Percentiles rank a stretch among this genome's conserved stretches.
Evolutionary conservation across 2,797 vertebrate species (phyloP).

Genomic region (Trematomus bernacchii): DNA sequence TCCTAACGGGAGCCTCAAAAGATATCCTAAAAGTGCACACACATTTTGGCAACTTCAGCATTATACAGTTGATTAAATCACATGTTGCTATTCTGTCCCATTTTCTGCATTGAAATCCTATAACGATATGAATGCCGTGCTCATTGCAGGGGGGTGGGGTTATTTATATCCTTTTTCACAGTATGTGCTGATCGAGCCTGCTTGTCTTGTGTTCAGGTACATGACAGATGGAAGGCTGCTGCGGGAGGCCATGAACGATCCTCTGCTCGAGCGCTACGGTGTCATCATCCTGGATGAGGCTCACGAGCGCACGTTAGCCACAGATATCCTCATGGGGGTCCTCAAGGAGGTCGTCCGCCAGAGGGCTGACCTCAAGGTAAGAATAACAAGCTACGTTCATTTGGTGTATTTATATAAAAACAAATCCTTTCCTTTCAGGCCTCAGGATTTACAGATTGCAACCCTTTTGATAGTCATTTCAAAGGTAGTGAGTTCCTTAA

Average conservation of each 20-base stretch:
- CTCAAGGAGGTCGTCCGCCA: slow-evolving; percentile 96
- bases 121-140: background rate
- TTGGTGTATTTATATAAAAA: background rate
- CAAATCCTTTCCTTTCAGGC: background rate
- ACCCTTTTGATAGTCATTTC: background rate
- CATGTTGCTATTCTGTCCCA: too few relatives aligned
- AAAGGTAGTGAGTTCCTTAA: background rate
- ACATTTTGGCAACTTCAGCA: too few relatives aligned
- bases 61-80: too few relatives aligned
- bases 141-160: background rate
- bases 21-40: too few relatives aligned
- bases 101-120: too few relatives aligned
- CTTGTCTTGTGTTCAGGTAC: slow-evolving; percentile 82
- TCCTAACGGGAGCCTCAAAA: background rate
- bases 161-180: slow-evolving; percentile 3
- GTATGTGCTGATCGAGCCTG: background rate
- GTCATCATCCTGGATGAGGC: slow-evolving; percentile 98
- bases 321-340: slow-evolving; percentile 97
- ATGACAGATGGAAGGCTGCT: slow-evolving; percentile 99
- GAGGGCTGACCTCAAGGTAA: slow-evolving; percentile 94
- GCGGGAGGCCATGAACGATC: slow-evolving; percentile 98
- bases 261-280: slow-evolving; percentile 94
- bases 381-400: background rate
- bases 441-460: background rate
- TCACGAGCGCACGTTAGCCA: slow-evolving; percentile 96